Base-by-base conservation (phyloP, 2,113 vertebrate species). In the Pleuronectes platessa region DNA sequence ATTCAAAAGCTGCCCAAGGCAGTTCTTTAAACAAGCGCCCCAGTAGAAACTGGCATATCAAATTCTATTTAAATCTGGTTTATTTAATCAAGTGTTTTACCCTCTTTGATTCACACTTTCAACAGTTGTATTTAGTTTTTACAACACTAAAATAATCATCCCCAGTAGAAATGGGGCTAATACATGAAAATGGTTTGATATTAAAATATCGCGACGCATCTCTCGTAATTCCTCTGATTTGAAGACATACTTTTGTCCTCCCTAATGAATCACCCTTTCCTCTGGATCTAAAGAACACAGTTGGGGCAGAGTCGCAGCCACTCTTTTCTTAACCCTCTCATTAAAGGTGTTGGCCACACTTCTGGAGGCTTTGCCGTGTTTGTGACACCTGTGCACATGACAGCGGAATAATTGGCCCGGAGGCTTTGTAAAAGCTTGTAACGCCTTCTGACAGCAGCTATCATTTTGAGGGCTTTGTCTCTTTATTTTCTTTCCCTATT, bases 291-390 rank as follows among this genome's bases (percentile, higher is more conserved):
- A 87, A 83, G 82, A 87, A 63, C 62, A 75, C 21, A 40, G 81
- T 37, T 9, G 1, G 49, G 62, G 69, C 74, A 56, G 47, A 9
- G 47, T 61, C 77, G 58, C 60, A 68, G 12, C 27, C 24, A 45
- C 82, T 92, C 89, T 92, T 90, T 90, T 90, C 86, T 92, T 88
- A 85, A 84, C 78, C 66, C 47, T 77, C 88, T 92, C 92, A 95
- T 95, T 93, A 94, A 91, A 93, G 89, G 91, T 93, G 93, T 92
- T 90, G 79, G 67, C 76, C 79, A 8, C 72, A 82, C 85, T 70
- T 89, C 89, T 87, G 79, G 74, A 80, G 87, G 86, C 82, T 61
- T 81, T 0, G 56, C 75, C 35, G 24, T 82, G 78, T 86, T 85
- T 68, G 78, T 87, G 86, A 86, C 88, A 92, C 87, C 89, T 90